These are phyloP conservation scores for Pollenia labialis DNA, from an alignment of 2,888 invertebrate genomes.

Conservation along the genomic window DNA sequence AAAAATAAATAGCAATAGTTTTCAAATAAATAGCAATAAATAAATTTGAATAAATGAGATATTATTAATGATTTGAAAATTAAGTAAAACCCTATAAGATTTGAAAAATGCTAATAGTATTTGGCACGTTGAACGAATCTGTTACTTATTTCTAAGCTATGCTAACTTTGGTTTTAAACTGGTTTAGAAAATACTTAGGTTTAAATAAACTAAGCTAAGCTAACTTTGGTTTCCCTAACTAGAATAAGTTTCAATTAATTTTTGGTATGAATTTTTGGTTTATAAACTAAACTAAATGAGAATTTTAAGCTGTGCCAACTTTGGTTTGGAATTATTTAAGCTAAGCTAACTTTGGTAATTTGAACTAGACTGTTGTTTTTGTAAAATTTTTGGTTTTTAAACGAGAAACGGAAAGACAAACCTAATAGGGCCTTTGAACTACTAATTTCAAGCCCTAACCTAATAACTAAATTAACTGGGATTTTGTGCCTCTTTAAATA, in stretches of 20 bases:
- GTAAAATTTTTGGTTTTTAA: slow-evolving; percentile 4
- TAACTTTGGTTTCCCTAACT: slow-evolving; percentile 67
- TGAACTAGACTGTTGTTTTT: slow-evolving; percentile 1
- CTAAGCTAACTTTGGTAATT: slow-evolving; percentile 47
- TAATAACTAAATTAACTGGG: slow-evolving; percentile 1
- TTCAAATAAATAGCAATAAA: slow-evolving; percentile 48
- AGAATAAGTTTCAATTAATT: slow-evolving; percentile 5
- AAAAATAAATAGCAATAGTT: slow-evolving; percentile 28
- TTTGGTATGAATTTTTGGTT: neutral
- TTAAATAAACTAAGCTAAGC: slow-evolving; percentile 43
- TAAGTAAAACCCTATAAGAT: neutral
- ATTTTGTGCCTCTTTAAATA: neutral
- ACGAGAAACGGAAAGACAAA: slow-evolving; percentile 11
- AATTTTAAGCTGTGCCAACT: neutral
- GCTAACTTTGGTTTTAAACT: slow-evolving; percentile 45
- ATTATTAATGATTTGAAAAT: slow-evolving; percentile 20
- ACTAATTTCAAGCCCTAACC: neutral
- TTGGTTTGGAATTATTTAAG: neutral
- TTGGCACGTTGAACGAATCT: slow-evolving; percentile 75
- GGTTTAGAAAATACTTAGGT: slow-evolving; percentile 7
- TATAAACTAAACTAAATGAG: slow-evolving; percentile 22
- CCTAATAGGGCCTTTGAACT: neutral
- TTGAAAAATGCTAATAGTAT: slow-evolving; percentile 75
- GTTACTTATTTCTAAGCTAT: slow-evolving; percentile 16
- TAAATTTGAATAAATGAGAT: slow-evolving; percentile 27